Percentiles rank a stretch among this genome's conserved stretches.
Conservation (phyloP, 2,888 invertebrate genomes). For the Nowickia ferox region DNA sequence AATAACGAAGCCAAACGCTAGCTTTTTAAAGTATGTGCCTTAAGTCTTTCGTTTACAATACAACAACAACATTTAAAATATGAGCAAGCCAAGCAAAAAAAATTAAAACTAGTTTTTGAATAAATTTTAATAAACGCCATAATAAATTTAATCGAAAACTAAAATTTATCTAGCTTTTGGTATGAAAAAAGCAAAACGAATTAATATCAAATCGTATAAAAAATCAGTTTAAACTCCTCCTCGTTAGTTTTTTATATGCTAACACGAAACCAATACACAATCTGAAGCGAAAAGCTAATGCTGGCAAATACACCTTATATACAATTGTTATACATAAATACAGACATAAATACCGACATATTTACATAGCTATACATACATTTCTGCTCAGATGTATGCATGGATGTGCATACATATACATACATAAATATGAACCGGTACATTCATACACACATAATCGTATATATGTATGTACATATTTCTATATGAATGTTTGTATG, state of each 20-base stretch:
- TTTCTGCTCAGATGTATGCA: no score
- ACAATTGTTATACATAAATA: not conserved
- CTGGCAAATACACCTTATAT: constrained; percentile 13
- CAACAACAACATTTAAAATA: not conserved
- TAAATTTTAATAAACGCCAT: constrained; percentile 52
- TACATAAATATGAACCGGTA: not conserved
- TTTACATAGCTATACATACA: not conserved
- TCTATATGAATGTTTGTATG: not conserved
- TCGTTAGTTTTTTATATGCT: constrained; percentile 58
- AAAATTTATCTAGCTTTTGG: constrained; percentile 40
- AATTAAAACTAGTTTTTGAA: constrained; percentile 34
- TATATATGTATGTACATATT: not conserved
- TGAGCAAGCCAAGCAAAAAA: not conserved
- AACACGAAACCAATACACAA: constrained; percentile 44
- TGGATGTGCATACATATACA: not conserved
- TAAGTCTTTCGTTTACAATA: constrained; percentile 56
- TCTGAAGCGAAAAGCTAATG: constrained; percentile 19
- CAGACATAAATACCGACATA: not conserved
- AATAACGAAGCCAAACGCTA: no score
- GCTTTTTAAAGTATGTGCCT: constrained; percentile 36
- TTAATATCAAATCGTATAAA: constrained; percentile 34
- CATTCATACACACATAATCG: not conserved
- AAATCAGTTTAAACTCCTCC: constrained; percentile 69
- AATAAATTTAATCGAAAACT: constrained; percentile 19
- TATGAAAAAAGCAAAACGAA: constrained; percentile 7